A percentile compares a stretch with the other conserved stretches of the same genome.
These are phyloP conservation scores for Caenorhabditis sp. DNA, from an alignment of 2,888 invertebrate species.

Conservation along the genomic window DNA sequence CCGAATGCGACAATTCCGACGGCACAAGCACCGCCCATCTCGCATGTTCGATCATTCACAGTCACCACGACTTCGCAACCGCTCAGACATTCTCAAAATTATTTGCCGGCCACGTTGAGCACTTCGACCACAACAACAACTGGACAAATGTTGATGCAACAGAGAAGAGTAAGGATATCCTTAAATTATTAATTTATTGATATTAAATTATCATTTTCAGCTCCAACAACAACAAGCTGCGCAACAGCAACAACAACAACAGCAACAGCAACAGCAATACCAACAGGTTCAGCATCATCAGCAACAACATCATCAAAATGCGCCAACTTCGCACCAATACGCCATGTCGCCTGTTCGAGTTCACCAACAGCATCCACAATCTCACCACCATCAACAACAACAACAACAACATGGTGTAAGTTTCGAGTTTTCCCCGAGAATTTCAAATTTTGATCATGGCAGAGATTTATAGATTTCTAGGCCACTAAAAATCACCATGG, in stretches of 20 bases:
- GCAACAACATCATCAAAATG: background rate
- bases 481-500: too few species aligned
- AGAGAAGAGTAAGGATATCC: slow-evolving; percentile 14
- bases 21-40: background rate
- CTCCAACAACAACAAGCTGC: slow-evolving; percentile 21
- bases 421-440: too few species aligned
- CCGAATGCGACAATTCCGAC: background rate
- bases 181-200: too few species aligned
- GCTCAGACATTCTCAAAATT: slow-evolving; percentile 22
- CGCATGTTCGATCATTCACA: slow-evolving; percentile 13
- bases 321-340: background rate
- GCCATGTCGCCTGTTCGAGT: background rate
- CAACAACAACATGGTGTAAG: background rate
- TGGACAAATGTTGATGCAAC: slow-evolving; percentile 48
- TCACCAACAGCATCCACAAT: background rate
- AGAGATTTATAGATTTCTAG: too few species aligned
- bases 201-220: background rate
- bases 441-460: too few species aligned
- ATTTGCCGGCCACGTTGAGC: slow-evolving; percentile 5
- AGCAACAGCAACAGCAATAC: background rate
- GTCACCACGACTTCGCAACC: slow-evolving; percentile 17
- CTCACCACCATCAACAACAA: background rate
- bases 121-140: slow-evolving; percentile 17
- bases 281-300: slow-evolving; percentile 2
- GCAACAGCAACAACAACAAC: slow-evolving; percentile 6